Percentiles rank a stretch among this genome's conserved stretches.
These are phyloP conservation scores for Paedocypris micromegethes DNA, from an alignment of 2,797 vertebrate genomes.

Conservation along the genomic window DNA sequence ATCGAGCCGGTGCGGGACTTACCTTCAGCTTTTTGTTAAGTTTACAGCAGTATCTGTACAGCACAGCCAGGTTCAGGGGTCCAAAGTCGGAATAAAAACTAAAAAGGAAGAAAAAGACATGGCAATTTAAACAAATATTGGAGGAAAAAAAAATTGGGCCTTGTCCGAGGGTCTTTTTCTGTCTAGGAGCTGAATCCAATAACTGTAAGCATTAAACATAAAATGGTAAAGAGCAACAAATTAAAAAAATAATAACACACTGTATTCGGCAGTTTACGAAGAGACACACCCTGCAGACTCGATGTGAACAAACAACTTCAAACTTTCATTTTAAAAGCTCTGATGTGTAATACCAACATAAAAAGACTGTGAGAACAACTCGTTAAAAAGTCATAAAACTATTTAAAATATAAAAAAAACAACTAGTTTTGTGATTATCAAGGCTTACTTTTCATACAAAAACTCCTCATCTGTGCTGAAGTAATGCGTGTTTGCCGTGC, in stretches of 20 bases:
- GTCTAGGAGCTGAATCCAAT: neutral
- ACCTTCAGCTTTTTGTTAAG: constrained; percentile 97
- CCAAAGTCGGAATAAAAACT: constrained; percentile 91
- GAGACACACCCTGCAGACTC: too few relatives aligned
- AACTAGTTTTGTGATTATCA: too few relatives aligned
- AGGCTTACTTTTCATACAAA: constrained; percentile 95
- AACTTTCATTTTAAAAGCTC: too few relatives aligned
- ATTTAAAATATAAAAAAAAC: too few relatives aligned
- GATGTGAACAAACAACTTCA: too few relatives aligned
- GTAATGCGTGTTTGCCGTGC: constrained; percentile 90
- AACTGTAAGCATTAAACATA: neutral
- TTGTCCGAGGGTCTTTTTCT: neutral
- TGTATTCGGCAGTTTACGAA: too few relatives aligned
- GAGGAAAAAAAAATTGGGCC: neutral
- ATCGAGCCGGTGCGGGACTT: constrained; percentile 52
- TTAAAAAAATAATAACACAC: too few relatives aligned
- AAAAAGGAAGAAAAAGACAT: constrained; percentile 8
- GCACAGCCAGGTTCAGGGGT: constrained; percentile 85
- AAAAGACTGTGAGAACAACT: too few relatives aligned
- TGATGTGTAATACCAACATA: too few relatives aligned
- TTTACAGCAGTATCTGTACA: constrained; percentile 95
- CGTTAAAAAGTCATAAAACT: too few relatives aligned
- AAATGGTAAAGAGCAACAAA: neutral
- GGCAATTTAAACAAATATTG: neutral
- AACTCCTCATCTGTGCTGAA: constrained; percentile 96